Evolutionary conservation across 2,797 vertebrate species (phyloP), one percentile per base, ranked within the genome.

Genomic region (Manis javanica): DNA sequence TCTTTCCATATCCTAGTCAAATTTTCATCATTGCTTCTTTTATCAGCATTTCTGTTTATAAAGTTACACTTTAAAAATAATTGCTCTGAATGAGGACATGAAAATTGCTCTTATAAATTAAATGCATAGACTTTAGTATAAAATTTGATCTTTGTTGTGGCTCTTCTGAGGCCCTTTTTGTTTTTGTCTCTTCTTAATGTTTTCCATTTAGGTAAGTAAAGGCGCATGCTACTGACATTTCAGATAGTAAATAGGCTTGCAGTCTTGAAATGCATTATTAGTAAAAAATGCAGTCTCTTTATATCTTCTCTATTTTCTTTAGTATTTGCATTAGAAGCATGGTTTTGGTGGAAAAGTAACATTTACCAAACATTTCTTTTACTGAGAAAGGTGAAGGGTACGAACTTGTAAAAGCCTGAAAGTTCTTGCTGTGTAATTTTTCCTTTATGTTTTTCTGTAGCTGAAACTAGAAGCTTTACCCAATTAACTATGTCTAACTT

Each of bases 161-260:
- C 19, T 86, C 9, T 89, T 94, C 34, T 39, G 23, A 69, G 61
- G 29, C 5, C n/a, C 19, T 24, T 39, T 74, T 79, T 71, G 72
- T 21, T 13, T 34, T 55, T 11, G 2, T 29, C n/a, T 87, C 85
- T 92, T 61, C 34, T 74, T 81, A 64, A 39, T 81, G 78, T 90
- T 16, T 88, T 97, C 94, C 68, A 85, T 0, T 88, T 84, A 84
- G 16, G 31, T 95, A 64, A 90, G 24, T 95, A 64, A 90, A 78
- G 21, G 5, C 79, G 21, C 23, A 34, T 78, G 21, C 34, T 96
- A 59, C 14, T 51, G 88, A 61, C 51, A 89, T 96, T 95, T 93
- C 59, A 89, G 63, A 59, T 55, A 75, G 13, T 85, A 96, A 24
- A 81, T 75, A 49, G 53, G 26, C 55, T 94, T 90, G 2, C 23